These are phyloP conservation scores for Montipora foliosa DNA, from an alignment of 64 coral and sea anemone genomes.

Conservation along the genomic window DNA sequence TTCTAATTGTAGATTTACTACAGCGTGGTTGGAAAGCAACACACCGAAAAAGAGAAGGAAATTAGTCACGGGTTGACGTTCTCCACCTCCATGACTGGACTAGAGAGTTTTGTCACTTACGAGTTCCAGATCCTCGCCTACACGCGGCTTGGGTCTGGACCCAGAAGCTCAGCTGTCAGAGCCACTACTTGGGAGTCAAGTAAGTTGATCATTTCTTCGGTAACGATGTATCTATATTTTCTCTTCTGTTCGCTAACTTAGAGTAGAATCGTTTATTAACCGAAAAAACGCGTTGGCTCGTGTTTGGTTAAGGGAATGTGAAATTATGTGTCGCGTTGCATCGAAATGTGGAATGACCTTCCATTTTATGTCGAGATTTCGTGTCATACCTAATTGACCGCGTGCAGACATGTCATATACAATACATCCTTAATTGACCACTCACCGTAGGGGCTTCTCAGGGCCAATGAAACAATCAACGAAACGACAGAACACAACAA, in stretches of 20 bases:
- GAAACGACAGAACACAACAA: too few species aligned
- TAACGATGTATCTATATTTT: neutral
- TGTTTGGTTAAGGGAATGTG: too few species aligned
- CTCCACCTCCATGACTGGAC: conserved; percentile 41
- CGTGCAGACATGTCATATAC: too few species aligned
- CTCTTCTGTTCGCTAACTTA: neutral
- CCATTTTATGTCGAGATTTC: too few species aligned
- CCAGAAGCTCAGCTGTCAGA: conserved; percentile 75
- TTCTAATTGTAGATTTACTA: conserved; percentile 62
- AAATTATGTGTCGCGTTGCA: too few species aligned
- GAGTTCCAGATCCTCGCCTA: conserved; percentile 90
- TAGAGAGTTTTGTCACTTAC: conserved; percentile 81
- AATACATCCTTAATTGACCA: too few species aligned
- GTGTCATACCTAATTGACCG: too few species aligned
- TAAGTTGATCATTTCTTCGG: conserved; percentile 32
- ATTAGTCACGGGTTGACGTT: conserved; percentile 50
- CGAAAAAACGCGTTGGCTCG: too few species aligned
- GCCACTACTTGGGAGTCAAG: conserved; percentile 77
- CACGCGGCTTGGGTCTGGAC: conserved; percentile 70
- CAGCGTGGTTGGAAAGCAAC: conserved; percentile 42
- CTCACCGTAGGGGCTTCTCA: too few species aligned
- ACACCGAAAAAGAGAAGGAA: conserved; percentile 71
- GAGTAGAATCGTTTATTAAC: neutral
- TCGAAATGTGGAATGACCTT: too few species aligned
- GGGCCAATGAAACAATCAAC: too few species aligned